A percentile compares a stretch with the other conserved stretches of the same genome.
Conservation (phyloP, 92 coral and sea anemone genomes). For the Phymanthus crucifer region DNA sequence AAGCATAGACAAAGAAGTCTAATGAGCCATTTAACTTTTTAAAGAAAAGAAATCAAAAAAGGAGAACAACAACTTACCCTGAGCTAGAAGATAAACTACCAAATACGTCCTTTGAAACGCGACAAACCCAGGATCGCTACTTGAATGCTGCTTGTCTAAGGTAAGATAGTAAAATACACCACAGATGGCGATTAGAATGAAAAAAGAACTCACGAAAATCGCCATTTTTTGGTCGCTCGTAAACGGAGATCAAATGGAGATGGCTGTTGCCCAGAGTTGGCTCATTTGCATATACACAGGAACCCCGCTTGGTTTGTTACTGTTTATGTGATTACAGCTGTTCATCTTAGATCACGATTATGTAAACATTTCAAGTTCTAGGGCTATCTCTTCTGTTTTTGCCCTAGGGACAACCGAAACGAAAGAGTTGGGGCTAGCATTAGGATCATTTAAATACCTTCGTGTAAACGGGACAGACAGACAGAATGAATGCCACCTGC, state of each 20-base stretch:
- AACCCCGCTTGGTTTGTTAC: not conserved
- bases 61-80: slow-evolving; percentile 52
- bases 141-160: slow-evolving; percentile 39
- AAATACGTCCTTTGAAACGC: slow-evolving; percentile 75
- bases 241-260: not conserved
- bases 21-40: not conserved
- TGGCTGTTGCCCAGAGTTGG: not conserved
- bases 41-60: not conserved
- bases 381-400: too few species aligned
- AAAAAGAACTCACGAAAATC: slow-evolving; percentile 57
- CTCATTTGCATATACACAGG: not conserved
- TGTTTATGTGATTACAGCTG: too few species aligned
- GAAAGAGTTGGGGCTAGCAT: too few species aligned
- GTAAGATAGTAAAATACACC: slow-evolving; percentile 49
- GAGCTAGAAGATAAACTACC: slow-evolving; percentile 73
- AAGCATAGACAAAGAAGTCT: not conserved
- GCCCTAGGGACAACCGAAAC: too few species aligned
- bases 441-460: too few species aligned
- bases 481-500: too few species aligned
- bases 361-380: too few species aligned
- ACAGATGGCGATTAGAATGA: slow-evolving; percentile 52
- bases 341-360: too few species aligned
- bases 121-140: slow-evolving; percentile 43
- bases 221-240: slow-evolving; percentile 24
- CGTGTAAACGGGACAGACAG: too few species aligned